Evolutionary conservation across 2,888 invertebrate genomes (phyloP).

Genomic region (Hoplodrina blanda): DNA sequence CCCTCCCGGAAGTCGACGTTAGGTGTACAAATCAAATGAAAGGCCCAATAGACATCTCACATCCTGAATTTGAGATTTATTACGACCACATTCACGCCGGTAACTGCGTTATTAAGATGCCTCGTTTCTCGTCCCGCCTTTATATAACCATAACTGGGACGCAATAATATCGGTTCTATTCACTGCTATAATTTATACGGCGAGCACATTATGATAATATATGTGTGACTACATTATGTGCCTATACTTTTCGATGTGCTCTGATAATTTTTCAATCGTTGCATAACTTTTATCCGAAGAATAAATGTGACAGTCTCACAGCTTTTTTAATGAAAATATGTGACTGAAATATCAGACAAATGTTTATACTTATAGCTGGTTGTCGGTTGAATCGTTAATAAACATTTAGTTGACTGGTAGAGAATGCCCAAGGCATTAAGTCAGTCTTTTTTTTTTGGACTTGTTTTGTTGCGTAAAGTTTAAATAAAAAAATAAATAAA

Average conservation of each 20-base stretch:
- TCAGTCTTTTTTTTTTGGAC: too few species aligned
- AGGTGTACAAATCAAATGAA: slow-evolving; percentile 15
- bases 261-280: neutral
- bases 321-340: too few species aligned
- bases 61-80: slow-evolving; percentile 54
- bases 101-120: slow-evolving; percentile 49
- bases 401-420: too few species aligned
- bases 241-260: slow-evolving; percentile 12
- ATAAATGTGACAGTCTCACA: too few species aligned
- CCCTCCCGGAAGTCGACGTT: slow-evolving; percentile 16
- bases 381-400: too few species aligned
- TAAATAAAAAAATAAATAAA: too few species aligned
- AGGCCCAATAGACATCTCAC: slow-evolving; percentile 20
- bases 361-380: too few species aligned
- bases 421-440: too few species aligned
- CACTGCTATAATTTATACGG: slow-evolving; percentile 44
- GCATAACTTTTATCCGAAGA: too few species aligned
- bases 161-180: slow-evolving; percentile 37
- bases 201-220: slow-evolving; percentile 35
- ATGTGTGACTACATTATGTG: neutral
- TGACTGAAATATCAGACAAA: too few species aligned
- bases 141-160: slow-evolving; percentile 28
- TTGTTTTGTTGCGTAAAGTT: too few species aligned
- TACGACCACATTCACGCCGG: slow-evolving; percentile 28
- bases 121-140: slow-evolving; percentile 38